Base-by-base conservation (phyloP, 2,113 vertebrate genomes). In the Danionella cerebrum region DNA sequence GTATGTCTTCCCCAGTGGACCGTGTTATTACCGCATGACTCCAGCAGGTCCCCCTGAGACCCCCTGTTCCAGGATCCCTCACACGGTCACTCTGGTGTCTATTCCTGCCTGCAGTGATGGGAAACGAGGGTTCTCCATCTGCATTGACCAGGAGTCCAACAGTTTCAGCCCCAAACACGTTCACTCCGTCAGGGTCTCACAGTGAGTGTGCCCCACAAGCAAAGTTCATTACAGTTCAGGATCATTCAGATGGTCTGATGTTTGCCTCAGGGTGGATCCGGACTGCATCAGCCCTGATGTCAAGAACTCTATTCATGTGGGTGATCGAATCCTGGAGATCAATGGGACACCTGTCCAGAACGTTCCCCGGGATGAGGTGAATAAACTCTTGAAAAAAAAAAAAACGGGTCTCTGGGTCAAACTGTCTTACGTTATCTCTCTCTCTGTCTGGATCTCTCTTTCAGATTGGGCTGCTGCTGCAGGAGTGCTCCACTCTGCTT, bases 11-110 rank as follows among this genome's bases (percentile, higher is more conserved):
- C 1, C 2, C 78, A 98, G 96, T 0, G 94, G 96, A 4, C 93
- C 91, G 70, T 98, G 96, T 76, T 98, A 97, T 88, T 98, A 95
- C 83, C 92, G 95, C 87, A 94, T 97, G 83, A 97, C 93, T 0
- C 95, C 94, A 0, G 93, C 93, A 80, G 88, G 90, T 2, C 84
- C 93, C 63, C 92, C 94, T 0, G 91, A 93, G 58, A 94, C 96
- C 0, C 93, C 96, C 0, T 86, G 90, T 29, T 88, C 92, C 2
- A 90, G 84, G 65, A 94, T 98, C 76, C 96, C 96, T n/a, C 96
- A 98, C 86, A 98, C 95, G 0, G 95, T 98, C 73, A 98, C 95
- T 0, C 87, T 98, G 0, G 92, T 98, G 48, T 97, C 95, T 80
- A 97, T 98, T 77, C 95, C 96, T 0, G 94, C 94, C 65, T 90